A percentile compares a stretch with the other conserved stretches of the same genome.
Evolutionary conservation across 1,140 invertebrate genomes (phyloP).

Genomic region (Venustaconcha ellipsiformis): DNA sequence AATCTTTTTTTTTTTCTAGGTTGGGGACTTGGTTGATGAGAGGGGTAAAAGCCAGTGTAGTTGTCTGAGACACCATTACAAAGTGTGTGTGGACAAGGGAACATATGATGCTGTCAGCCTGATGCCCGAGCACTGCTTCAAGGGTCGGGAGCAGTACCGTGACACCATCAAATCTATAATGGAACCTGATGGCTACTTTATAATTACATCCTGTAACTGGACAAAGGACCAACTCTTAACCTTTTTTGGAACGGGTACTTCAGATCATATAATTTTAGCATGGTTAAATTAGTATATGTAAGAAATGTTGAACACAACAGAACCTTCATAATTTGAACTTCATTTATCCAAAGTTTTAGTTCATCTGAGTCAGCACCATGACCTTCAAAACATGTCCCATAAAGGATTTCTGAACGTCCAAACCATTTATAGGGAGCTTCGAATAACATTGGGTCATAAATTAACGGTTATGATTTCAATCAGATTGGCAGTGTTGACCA

Average conservation of each 20-base stretch:
- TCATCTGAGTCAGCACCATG: too few relatives aligned
- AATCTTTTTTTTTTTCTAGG: constrained; percentile 29
- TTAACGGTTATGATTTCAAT: too few relatives aligned
- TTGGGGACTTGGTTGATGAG: constrained; percentile 43
- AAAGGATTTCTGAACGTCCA: too few relatives aligned
- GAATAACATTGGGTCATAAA: too few relatives aligned
- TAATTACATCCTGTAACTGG: constrained; percentile 96
- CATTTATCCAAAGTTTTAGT: too few relatives aligned
- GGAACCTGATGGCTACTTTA: constrained; percentile 76
- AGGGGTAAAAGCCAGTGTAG: constrained; percentile 30
- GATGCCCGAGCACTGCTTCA: constrained; percentile 77
- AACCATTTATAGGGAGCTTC: too few relatives aligned
- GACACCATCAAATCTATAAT: constrained; percentile 76
- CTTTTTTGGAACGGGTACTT: constrained; percentile 76
- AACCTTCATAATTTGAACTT: too few relatives aligned
- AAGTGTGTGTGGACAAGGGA: constrained; percentile 84
- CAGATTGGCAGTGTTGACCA: too few relatives aligned
- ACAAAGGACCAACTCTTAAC: constrained; percentile 83
- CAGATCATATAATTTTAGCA: not conserved
- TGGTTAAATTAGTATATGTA: too few relatives aligned
- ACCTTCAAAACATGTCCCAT: too few relatives aligned
- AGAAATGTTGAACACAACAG: too few relatives aligned
- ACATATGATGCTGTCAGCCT: constrained; percentile 94
- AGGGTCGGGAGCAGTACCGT: constrained; percentile 78
- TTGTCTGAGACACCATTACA: constrained; percentile 45